Percentiles rank a stretch among this genome's conserved stretches.
These are phyloP conservation scores for Halichondria panicea DNA, from an alignment of 37 sponge, comb jelly and placozoan species.

Conservation along the genomic window DNA sequence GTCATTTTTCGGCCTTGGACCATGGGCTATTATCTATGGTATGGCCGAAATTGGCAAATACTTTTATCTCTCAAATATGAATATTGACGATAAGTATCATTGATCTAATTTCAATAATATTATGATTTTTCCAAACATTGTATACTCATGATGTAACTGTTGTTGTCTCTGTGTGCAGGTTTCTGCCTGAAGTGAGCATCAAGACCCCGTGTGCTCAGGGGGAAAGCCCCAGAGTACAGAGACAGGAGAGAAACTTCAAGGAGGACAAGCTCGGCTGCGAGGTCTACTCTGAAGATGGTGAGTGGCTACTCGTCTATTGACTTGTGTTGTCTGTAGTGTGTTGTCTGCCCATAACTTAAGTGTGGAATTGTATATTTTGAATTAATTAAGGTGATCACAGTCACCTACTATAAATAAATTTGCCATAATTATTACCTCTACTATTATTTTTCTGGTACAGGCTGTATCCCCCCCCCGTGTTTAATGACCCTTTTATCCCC, in stretches of 20 bases:
- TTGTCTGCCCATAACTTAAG: not conserved
- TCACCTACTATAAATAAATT: not conserved
- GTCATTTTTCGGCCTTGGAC: too few relatives aligned
- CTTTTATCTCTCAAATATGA: too few relatives aligned
- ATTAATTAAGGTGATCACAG: not conserved
- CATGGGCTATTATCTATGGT: too few relatives aligned
- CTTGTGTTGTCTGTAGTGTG: not conserved
- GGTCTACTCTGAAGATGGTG: slow-evolving; percentile 9
- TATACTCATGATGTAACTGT: not conserved
- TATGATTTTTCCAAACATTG: too few relatives aligned
- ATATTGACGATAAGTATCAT: too few relatives aligned
- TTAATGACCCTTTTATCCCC: not conserved
- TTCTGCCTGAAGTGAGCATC: slow-evolving; percentile 13
- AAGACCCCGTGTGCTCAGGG: not conserved
- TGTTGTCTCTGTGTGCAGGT: not conserved
- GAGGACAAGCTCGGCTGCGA: slow-evolving; percentile 45
- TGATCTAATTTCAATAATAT: too few relatives aligned
- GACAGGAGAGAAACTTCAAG: slow-evolving; percentile 34
- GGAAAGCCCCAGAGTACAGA: slow-evolving; percentile 5
- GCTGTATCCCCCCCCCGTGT: not conserved
- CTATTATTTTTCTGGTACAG: not conserved
- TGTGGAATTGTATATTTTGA: not conserved
- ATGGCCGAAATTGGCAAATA: too few relatives aligned
- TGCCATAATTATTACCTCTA: not conserved
- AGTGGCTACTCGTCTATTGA: not conserved